Percentiles rank a stretch among this genome's conserved stretches.
These are phyloP conservation scores for Andrena chrysosceles DNA, from an alignment of 2,888 invertebrate species.

Conservation along the genomic window DNA sequence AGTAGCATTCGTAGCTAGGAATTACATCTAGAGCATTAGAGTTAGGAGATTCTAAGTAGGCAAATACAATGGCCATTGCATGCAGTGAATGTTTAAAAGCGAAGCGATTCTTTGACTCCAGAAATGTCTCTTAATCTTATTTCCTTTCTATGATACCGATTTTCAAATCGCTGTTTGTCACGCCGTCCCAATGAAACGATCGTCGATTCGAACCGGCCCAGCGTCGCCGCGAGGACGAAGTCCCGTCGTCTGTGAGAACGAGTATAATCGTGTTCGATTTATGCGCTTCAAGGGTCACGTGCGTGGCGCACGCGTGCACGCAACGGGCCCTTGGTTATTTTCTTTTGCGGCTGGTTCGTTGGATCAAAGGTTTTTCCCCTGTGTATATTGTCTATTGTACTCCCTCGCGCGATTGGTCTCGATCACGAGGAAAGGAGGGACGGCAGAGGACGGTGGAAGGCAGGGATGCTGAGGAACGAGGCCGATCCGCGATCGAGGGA, in stretches of 20 bases:
- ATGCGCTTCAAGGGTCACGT: conserved; percentile 34
- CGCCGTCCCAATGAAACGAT: conserved; percentile 48
- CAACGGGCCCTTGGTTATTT: conserved; percentile 62
- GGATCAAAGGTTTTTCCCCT: conserved; percentile 78
- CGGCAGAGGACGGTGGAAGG: conserved; percentile 17
- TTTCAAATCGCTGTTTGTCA: conserved; percentile 16
- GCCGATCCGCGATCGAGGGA: conserved; percentile 42
- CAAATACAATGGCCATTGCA: too few relatives aligned
- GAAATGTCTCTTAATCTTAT: neutral
- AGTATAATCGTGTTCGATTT: conserved; percentile 53
- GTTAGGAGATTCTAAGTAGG: too few relatives aligned
- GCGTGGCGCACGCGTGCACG: conserved; percentile 35
- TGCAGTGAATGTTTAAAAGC: neutral
- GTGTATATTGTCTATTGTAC: conserved; percentile 64
- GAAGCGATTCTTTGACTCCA: neutral
- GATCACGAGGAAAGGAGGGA: conserved; percentile 17
- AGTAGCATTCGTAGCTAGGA: too few relatives aligned
- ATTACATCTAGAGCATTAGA: too few relatives aligned
- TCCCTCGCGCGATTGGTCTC: conserved; percentile 56
- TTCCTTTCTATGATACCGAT: neutral
- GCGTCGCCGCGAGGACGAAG: conserved; percentile 56
- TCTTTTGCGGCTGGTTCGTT: conserved; percentile 80
- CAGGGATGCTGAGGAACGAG: conserved; percentile 31
- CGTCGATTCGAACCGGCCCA: conserved; percentile 60
- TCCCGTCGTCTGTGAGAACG: conserved; percentile 42